These are phyloP conservation scores for Nycticorax nycticorax DNA, from an alignment of 2,113 vertebrate species.

Conservation along the genomic window DNA sequence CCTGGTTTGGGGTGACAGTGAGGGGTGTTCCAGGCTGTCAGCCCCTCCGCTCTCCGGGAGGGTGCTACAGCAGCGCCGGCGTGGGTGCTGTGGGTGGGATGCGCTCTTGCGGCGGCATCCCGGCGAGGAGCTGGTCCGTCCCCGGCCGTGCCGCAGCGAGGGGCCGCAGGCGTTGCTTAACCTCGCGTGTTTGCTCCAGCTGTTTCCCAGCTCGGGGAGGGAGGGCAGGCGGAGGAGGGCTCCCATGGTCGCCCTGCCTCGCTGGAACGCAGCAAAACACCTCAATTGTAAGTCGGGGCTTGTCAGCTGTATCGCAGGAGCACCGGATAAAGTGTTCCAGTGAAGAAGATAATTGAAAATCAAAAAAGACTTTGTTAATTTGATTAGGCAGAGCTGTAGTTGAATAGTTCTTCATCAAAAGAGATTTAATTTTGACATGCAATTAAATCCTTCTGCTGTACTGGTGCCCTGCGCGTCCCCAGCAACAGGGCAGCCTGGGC, in stretches of 20 bases:
- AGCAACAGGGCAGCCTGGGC: background rate
- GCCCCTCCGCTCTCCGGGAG: background rate
- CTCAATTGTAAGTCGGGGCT: slow-evolving; percentile 64
- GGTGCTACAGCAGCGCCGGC: rapidly evolving
- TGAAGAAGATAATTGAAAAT: slow-evolving; percentile 91
- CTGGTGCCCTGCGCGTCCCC: slow-evolving; percentile 52
- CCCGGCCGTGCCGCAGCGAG: background rate
- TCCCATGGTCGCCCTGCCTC: background rate
- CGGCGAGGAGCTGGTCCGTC: rapidly evolving
- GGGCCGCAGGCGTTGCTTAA: background rate
- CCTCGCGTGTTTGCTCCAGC: background rate
- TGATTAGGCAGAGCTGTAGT: slow-evolving; percentile 85
- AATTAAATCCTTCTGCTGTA: slow-evolving; percentile 83
- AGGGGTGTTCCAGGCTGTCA: background rate
- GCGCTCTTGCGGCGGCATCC: background rate
- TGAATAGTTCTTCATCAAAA: slow-evolving; percentile 90
- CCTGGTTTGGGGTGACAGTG: rapidly evolving
- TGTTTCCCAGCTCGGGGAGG: background rate
- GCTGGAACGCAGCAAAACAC: background rate
- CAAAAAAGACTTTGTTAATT: slow-evolving; percentile 94
- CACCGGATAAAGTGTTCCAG: slow-evolving; percentile 75
- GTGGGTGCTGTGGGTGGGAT: background rate
- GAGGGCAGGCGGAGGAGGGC: background rate
- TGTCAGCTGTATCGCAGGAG: slow-evolving; percentile 66
- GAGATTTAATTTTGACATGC: slow-evolving; percentile 90